Base-by-base conservation (phyloP, 1,140 invertebrate genomes). In the Catajapyx aquilonaris region DNA sequence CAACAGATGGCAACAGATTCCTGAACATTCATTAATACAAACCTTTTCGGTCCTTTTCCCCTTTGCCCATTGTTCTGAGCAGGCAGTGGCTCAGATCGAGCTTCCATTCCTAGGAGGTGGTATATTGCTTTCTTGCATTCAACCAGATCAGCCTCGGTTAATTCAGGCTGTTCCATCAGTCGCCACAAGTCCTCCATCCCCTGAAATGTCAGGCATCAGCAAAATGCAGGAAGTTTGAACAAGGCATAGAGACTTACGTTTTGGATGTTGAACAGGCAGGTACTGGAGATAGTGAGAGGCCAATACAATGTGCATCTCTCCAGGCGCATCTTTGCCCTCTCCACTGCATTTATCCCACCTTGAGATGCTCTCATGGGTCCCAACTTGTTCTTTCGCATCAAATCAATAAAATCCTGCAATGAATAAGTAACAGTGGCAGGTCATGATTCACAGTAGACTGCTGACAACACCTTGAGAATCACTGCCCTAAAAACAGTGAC, bases 221-320 rank as follows among this genome's bases (percentile, higher is more conserved):
- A n/a, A n/a, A n/a, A n/a, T n/a, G n/a, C n/a, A n/a, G n/a, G n/a
- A n/a, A n/a, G n/a, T n/a, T n/a, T n/a, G n/a, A n/a, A n/a, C n/a
- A n/a, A n/a, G n/a, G n/a, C n/a, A n/a, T n/a, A n/a, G n/a, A 20
- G 16, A 59, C 64, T 68, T 59, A 84, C 79, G 38, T 73, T 71
- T 50, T 73, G 71, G 40, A 91, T 61, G 51, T 90, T 91, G 48
- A 84, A 94, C 45, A 95, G 73, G 9, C 88, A 68, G 0, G 86
- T 91, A 3, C 81, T 77, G 11, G 79, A 80, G 33, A 88, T 84
- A 4, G 83, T 88, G 34, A 94, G 66, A 0, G 91, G 90, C 81
- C 87, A 96, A 56, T 87, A 88, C 34, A 77, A 73, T 0, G 87
- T 88, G 41, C 79, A 67, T 20, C 83, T 61, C 32, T 76, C 71